Conservation (phyloP, 2,888 invertebrate species). For the Metopia argyrocephala region DNA sequence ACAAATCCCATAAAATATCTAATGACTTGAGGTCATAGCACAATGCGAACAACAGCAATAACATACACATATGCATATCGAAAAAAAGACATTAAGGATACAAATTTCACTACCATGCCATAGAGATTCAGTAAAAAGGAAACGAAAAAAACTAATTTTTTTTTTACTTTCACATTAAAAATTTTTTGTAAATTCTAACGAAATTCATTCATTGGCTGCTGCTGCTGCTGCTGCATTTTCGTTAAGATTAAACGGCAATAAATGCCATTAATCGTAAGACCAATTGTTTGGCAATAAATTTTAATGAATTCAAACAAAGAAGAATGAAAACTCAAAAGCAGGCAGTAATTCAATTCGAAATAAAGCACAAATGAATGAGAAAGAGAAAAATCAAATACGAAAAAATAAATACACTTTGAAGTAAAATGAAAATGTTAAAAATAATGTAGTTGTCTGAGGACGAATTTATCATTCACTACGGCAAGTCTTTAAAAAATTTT, state of each 20-base stretch:
- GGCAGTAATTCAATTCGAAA: not conserved
- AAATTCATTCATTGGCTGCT: not conserved
- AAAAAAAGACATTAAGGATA: not conserved
- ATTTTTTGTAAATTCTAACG: too few relatives aligned
- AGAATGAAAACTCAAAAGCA: not conserved
- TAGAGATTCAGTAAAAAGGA: too few relatives aligned
- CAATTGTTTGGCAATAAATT: slow-evolving; percentile 61
- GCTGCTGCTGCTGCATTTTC: not conserved
- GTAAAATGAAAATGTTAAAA: too few relatives aligned
- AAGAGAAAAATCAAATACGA: too few relatives aligned
- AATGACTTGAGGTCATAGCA: not conserved
- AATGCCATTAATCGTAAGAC: slow-evolving; percentile 61
- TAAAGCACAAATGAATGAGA: too few relatives aligned
- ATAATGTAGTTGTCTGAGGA: too few relatives aligned
- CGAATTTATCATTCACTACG: too few relatives aligned
- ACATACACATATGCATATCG: too few relatives aligned
- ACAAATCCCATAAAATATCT: slow-evolving; percentile 8
- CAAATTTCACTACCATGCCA: not conserved
- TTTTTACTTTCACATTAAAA: too few relatives aligned
- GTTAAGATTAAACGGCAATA: slow-evolving; percentile 61
- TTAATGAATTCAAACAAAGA: slow-evolving; percentile 39
- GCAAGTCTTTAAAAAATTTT: too few relatives aligned
- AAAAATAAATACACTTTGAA: too few relatives aligned
- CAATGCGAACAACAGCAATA: not conserved
- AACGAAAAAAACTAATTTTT: too few relatives aligned